These are phyloP conservation scores for Gryllus longicercus DNA, from an alignment of 2,888 invertebrate species.

Conservation along the genomic window DNA sequence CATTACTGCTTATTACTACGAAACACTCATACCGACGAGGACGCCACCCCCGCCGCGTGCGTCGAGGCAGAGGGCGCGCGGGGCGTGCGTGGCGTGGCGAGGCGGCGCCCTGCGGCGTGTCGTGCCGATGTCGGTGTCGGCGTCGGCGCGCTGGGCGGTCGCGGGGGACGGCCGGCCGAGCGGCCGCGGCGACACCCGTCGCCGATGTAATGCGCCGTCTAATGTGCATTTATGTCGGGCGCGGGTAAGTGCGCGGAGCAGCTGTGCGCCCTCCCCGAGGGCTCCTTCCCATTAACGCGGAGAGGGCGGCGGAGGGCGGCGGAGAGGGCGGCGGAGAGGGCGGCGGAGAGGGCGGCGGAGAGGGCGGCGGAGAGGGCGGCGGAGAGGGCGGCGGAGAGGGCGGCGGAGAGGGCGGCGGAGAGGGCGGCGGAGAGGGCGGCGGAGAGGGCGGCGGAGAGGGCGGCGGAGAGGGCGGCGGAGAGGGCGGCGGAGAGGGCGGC, in stretches of 20 bases:
- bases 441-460: too few relatives aligned
- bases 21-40: neutral
- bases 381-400: too few relatives aligned
- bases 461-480: too few relatives aligned
- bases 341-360: neutral
- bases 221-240: constrained; percentile 10
- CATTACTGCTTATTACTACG: constrained; percentile 17
- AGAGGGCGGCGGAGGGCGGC: too few relatives aligned
- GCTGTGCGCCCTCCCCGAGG: neutral
- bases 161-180: neutral
- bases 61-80: neutral
- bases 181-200: neutral
- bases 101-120: neutral
- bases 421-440: too few relatives aligned
- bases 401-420: too few relatives aligned
- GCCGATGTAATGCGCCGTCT: neutral
- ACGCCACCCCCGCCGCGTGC: neutral
- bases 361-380: too few relatives aligned
- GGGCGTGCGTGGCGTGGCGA: neutral
- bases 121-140: neutral
- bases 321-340: neutral
- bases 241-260: neutral
- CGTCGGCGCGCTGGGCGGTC: neutral
- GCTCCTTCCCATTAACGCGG: neutral
- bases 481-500: too few relatives aligned